Evolutionary conservation across 2,797 vertebrate genomes (phyloP), one percentile per base, ranked within the genome.

Genomic region (Corythornis leucogaster): DNA sequence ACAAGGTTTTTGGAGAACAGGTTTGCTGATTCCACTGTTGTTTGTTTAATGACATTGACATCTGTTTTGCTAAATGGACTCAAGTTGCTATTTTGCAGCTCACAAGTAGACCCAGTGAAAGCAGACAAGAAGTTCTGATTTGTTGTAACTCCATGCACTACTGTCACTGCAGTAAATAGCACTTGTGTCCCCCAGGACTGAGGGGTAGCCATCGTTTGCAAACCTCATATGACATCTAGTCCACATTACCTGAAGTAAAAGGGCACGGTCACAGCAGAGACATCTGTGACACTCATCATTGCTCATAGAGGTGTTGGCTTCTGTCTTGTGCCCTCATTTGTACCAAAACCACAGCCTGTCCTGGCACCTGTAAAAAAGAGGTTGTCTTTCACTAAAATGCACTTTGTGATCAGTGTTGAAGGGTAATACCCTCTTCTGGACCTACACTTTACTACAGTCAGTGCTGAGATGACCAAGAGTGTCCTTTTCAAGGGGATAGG

Each of bases 181-280:
- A 3, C 4, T 28, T 6, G 11, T 33, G 38, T 61, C 57, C 40
- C 64, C 4, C 0, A 31, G 70, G 33, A 22, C 20, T 12, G 20
- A 0, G 0, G 17, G 20, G 17, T 2, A 19, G 20, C 8, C 54
- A 43, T 21, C 31, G 16, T 18, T 62, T 74, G 58, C 18, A 84
- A 67, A 69, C 22, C 17, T 31, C 48, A 19, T 31, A 4, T 0
- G 26, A 40, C 24, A 15, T 42, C 61, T 45, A 1, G 0, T 9
- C 26, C 17, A 15, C 5, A 22, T 4, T 4, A 4, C 5, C 22
- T 25, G 24, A 28, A 31, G 22, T 45, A 42, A 31, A 71, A 38
- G 42, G 18, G 6, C 21, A 83, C 15, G 46, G 57, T 48, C 45
- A 38, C 8, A 19, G 42, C 17, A 79, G 66, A 73, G 53, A n/a